These are phyloP conservation scores for Leptonema lineaticorne DNA, from an alignment of 1,140 invertebrate genomes.

Conservation along the genomic window DNA sequence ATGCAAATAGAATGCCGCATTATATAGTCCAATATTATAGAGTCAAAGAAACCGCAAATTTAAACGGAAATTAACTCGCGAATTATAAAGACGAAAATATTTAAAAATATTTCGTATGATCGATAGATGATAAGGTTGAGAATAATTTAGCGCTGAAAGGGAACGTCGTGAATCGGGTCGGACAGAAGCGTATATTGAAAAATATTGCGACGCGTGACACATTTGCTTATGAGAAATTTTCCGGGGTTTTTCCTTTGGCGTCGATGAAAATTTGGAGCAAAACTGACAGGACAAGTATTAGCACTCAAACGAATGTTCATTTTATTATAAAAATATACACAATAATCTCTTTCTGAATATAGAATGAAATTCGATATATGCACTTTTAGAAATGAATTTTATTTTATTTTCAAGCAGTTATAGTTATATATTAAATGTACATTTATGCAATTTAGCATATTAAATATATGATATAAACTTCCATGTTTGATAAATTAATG, in stretches of 20 bases:
- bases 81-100: too few species aligned
- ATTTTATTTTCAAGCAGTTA: too few species aligned
- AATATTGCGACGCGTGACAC: not conserved
- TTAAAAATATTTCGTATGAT: too few species aligned
- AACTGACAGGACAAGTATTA: not conserved
- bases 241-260: not conserved
- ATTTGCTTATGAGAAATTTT: not conserved
- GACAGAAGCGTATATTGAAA: not conserved
- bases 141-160: not conserved
- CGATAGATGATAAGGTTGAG: too few species aligned
- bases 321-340: not conserved
- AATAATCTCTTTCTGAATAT: too few species aligned
- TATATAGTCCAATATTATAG: not conserved
- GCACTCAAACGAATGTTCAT: not conserved
- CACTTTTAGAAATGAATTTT: too few species aligned
- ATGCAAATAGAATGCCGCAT: constrained; percentile 1
- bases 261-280: not conserved
- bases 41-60: too few species aligned
- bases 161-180: not conserved
- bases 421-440: too few species aligned
- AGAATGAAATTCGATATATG: too few species aligned
- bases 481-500: too few species aligned
- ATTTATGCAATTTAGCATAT: too few species aligned
- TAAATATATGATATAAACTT: too few species aligned
- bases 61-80: not conserved